phyloP scores from a whole-genome alignment of 1,140 invertebrate species.

The Physella acuta region DNA sequence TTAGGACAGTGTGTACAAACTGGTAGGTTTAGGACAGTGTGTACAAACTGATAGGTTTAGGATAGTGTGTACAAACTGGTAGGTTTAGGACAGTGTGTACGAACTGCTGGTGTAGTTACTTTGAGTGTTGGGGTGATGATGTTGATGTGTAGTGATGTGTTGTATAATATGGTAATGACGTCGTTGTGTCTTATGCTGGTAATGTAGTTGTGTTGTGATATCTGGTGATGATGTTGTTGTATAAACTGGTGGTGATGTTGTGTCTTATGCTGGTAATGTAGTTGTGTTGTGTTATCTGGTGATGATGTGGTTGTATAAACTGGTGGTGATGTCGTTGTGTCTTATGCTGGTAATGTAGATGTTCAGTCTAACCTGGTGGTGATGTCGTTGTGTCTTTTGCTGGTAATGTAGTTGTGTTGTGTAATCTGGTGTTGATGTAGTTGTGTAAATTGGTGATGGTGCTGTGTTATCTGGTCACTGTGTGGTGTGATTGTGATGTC shows the following conservation, averaged over 20 bases:
- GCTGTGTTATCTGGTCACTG: background rate
- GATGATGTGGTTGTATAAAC: background rate
- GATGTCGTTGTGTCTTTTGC: no score
- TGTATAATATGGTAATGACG: no score
- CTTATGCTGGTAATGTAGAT: background rate
- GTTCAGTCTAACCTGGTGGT: no score
- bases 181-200: no score
- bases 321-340: no score
- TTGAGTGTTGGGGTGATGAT: background rate
- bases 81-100: background rate
- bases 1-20: constrained; percentile 48
- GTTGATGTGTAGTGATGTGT: no score
- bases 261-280: no score
- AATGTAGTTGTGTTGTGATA: no score
- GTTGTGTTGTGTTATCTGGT: no score
- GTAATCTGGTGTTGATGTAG: background rate
- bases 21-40: constrained; percentile 25
- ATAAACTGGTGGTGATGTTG: no score
- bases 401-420: no score
- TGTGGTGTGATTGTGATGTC: background rate
- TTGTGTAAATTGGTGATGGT: background rate
- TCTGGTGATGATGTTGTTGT: no score
- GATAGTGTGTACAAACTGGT: constrained; percentile 46
- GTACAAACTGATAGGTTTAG: constrained; percentile 42
- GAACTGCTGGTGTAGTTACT: background rate